phyloP scores from a whole-genome alignment of 2,113 vertebrate genomes.

The Urocitellus parryii region DNA sequence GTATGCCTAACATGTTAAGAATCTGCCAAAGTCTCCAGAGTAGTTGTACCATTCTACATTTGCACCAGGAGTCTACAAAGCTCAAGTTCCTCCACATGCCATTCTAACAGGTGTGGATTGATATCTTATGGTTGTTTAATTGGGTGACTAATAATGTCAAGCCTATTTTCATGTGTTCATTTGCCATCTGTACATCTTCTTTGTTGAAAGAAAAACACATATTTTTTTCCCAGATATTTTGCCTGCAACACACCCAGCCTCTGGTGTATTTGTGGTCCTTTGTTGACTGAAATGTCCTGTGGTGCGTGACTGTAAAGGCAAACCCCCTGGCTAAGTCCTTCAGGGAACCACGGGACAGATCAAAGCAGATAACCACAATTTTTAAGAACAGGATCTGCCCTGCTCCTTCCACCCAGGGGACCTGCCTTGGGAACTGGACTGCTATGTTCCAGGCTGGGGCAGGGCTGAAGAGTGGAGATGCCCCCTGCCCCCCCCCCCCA shows the following conservation, averaged over 20 bases:
- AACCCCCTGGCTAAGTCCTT: background rate
- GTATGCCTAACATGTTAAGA: background rate
- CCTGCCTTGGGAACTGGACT: background rate
- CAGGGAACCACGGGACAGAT: too few relatives aligned
- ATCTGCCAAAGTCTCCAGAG: background rate
- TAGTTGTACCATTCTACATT: background rate
- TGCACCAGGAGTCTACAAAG: background rate
- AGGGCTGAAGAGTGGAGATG: background rate
- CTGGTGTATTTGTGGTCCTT: background rate
- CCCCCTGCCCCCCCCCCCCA: too few relatives aligned
- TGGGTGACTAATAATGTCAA: background rate
- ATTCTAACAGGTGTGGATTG: background rate
- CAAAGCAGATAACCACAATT: background rate
- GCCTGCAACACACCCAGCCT: background rate
- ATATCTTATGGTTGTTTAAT: background rate
- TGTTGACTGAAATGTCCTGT: background rate
- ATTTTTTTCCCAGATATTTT: background rate
- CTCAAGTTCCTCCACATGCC: background rate
- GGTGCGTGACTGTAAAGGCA: background rate
- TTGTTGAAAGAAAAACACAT: background rate
- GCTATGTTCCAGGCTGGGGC: background rate
- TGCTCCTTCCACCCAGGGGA: background rate
- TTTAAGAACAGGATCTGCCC: background rate
- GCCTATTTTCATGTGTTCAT: background rate
- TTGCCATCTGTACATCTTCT: background rate